Conservation (phyloP, 2,113 vertebrate genomes). For the Bambusicola thoracicus region DNA sequence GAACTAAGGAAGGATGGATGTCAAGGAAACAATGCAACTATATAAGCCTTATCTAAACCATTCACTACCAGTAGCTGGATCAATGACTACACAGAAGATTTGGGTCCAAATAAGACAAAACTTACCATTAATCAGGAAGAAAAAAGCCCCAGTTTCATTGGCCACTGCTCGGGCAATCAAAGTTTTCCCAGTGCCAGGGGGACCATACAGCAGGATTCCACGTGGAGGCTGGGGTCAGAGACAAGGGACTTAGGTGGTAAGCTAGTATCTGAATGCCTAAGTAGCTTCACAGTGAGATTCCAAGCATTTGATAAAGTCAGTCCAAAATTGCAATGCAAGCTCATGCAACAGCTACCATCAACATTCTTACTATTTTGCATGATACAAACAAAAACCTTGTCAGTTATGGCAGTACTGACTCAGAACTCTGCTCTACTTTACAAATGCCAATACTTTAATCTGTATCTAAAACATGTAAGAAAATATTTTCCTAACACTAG, state of each 20-base stretch:
- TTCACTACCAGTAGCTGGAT: neutral
- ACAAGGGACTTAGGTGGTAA: neutral
- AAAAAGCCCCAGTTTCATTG: constrained; percentile 97
- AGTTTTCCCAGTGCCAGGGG: constrained; percentile 98
- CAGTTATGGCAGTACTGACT: neutral
- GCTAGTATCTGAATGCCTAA: neutral
- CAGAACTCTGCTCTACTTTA: constrained; percentile 1
- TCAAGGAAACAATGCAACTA: fast-evolving
- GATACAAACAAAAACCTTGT: constrained; percentile 12
- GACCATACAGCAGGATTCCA: constrained; percentile 96
- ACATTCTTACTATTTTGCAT: neutral
- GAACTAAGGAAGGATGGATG: neutral
- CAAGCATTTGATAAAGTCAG: neutral
- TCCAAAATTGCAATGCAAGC: neutral
- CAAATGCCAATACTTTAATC: neutral
- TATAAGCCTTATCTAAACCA: neutral
- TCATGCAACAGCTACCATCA: constrained; percentile 25
- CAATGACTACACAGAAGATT: neutral
- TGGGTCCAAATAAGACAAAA: neutral
- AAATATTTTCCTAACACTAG: neutral
- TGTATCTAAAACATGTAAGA: neutral
- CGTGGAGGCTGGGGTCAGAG: constrained; percentile 88
- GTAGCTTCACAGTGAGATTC: neutral
- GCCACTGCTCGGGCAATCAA: constrained; percentile 97
- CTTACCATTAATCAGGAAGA: constrained; percentile 96